Percentiles rank a stretch among this genome's conserved stretches.
Evolutionary conservation across 2,888 invertebrate species (phyloP).

Genomic region (Sturmia bella): DNA sequence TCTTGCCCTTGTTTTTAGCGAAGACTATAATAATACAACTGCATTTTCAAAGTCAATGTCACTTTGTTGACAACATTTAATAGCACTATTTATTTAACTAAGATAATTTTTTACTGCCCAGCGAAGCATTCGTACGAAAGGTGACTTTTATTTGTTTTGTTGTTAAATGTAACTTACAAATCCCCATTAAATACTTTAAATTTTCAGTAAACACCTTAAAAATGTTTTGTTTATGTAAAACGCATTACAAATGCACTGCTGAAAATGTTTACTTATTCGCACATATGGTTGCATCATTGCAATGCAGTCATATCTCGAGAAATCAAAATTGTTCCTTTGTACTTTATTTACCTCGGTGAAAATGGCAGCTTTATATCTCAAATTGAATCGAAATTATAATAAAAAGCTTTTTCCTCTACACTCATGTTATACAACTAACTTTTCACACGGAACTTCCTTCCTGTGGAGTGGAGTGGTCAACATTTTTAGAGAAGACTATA

Average conservation of each 20-base stretch:
- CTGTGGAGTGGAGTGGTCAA: no score
- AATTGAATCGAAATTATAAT: no score
- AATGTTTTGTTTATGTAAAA: slow-evolving; percentile 48
- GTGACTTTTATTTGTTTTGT: slow-evolving; percentile 55
- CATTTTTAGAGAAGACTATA: no score
- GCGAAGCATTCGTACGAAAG: slow-evolving; percentile 51
- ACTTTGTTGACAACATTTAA: slow-evolving; percentile 50
- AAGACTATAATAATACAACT: slow-evolving; percentile 1
- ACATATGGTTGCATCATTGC: no score
- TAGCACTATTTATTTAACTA: slow-evolving; percentile 37
- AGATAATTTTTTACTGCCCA: slow-evolving; percentile 62
- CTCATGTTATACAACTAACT: no score
- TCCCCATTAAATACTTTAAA: slow-evolving; percentile 58
- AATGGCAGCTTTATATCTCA: no score
- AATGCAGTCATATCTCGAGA: no score
- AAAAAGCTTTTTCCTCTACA: no score
- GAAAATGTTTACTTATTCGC: slow-evolving; percentile 15
- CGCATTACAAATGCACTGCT: slow-evolving; percentile 26
- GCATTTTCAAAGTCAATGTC: slow-evolving; percentile 31
- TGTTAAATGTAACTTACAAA: slow-evolving; percentile 48
- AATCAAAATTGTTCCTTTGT: no score
- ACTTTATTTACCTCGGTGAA: no score
- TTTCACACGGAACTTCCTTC: no score
- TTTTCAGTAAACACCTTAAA: slow-evolving; percentile 57
- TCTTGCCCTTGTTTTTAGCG: slow-evolving; percentile 1